Percentiles rank a stretch among this genome's conserved stretches.
phyloP scores from a whole-genome alignment of 2,797 vertebrate species.

The Toxotes lorentzi region DNA sequence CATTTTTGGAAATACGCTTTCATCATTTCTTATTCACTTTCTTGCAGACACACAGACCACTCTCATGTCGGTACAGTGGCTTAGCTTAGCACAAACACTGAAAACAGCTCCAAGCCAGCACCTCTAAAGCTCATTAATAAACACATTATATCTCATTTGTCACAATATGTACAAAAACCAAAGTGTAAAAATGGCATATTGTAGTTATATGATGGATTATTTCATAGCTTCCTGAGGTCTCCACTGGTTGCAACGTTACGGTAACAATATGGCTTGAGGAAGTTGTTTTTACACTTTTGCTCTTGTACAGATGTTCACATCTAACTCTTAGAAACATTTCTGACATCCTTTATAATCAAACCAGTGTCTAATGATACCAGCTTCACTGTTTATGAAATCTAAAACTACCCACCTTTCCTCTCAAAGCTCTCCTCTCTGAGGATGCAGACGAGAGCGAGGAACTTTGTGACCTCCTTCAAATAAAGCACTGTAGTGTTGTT shows the following conservation, averaged over 20 bases:
- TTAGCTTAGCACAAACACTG: no score
- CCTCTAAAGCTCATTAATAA: background rate
- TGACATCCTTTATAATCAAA: slow-evolving; percentile 8
- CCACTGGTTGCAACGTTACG: background rate
- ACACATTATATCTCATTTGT: background rate
- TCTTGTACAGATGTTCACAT: background rate
- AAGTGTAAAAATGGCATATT: background rate
- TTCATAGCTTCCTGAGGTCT: background rate
- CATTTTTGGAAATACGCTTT: background rate
- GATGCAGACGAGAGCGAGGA: slow-evolving; percentile 96
- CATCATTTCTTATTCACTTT: background rate
- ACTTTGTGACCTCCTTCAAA: slow-evolving; percentile 98
- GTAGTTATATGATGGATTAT: background rate
- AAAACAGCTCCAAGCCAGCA: no score
- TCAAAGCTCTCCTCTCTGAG: slow-evolving; percentile 98
- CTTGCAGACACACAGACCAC: background rate
- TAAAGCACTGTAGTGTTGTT: slow-evolving; percentile 98
- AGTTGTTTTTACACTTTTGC: background rate
- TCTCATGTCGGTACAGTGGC: no score
- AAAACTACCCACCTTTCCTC: slow-evolving; percentile 90
- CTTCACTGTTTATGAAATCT: background rate
- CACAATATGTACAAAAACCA: background rate
- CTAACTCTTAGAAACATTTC: background rate
- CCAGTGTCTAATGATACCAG: background rate
- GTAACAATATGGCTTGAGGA: background rate